These are phyloP conservation scores for Propithecus deckenii DNA, from an alignment of 2,797 vertebrate species.

Conservation along the genomic window DNA sequence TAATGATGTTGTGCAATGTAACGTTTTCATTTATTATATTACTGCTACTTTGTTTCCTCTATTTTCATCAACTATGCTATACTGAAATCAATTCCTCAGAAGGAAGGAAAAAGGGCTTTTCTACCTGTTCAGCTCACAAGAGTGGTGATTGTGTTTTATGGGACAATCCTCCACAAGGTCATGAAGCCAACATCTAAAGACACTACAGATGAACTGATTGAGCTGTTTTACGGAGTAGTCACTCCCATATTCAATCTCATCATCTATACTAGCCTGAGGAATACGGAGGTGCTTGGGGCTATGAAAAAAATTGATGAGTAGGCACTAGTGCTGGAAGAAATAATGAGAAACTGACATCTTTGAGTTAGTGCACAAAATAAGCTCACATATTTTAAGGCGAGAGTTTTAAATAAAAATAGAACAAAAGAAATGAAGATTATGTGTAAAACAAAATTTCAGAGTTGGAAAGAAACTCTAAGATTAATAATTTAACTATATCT, in stretches of 20 bases:
- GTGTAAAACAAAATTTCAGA: background rate
- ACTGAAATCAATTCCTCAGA: slow-evolving; percentile 37
- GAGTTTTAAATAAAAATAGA: background rate
- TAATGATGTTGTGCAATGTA: background rate
- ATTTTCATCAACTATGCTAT: slow-evolving; percentile 13
- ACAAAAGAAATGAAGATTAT: background rate
- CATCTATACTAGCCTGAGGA: background rate
- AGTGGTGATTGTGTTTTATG: background rate
- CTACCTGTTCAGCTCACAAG: background rate
- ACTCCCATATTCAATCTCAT: background rate
- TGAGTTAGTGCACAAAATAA: background rate
- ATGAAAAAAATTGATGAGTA: background rate
- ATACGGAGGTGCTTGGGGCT: background rate
- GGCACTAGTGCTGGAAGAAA: background rate
- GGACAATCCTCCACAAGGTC: background rate
- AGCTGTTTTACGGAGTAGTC: background rate
- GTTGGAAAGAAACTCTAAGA: background rate
- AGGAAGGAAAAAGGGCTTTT: slow-evolving; percentile 37
- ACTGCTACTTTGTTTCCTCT: slow-evolving; percentile 24
- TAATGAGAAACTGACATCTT: background rate
- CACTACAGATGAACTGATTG: background rate
- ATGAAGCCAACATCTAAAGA: background rate
- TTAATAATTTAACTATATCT: background rate
- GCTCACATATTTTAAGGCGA: background rate
- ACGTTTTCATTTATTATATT: slow-evolving; percentile 9